These are phyloP conservation scores for Callocephalon fimbriatum DNA, from an alignment of 2,113 vertebrate species.

Conservation along the genomic window DNA sequence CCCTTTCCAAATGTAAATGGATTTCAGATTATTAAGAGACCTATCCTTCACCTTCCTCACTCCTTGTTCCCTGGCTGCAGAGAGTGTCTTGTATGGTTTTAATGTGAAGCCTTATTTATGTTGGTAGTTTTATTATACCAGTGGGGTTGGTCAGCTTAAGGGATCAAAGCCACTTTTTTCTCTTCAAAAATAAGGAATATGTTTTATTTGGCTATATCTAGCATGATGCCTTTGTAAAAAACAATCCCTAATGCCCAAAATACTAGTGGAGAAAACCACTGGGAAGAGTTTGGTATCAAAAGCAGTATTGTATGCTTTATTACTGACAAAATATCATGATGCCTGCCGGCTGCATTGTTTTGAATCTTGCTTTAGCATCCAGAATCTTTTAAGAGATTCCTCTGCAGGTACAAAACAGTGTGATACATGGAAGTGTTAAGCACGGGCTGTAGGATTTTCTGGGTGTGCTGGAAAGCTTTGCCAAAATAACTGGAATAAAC, in stretches of 20 bases:
- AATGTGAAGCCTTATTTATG: neutral
- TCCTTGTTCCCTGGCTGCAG: neutral
- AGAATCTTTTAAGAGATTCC: neutral
- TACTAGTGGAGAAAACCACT: neutral
- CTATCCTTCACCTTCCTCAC: neutral
- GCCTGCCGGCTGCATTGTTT: neutral
- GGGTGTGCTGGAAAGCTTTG: neutral
- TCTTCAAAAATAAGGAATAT: neutral
- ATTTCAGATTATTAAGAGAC: neutral
- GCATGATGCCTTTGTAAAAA: neutral
- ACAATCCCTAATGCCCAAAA: neutral
- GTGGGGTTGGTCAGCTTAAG: neutral
- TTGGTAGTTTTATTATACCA: neutral
- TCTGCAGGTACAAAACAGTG: neutral
- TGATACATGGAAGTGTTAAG: neutral
- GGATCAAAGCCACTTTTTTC: constrained; percentile 23
- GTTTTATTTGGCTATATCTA: neutral
- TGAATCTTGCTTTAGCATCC: neutral
- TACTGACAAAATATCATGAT: neutral
- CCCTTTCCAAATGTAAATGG: constrained; percentile 4
- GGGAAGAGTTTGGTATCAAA: neutral
- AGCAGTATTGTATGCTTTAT: neutral
- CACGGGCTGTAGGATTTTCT: neutral
- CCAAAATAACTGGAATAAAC: neutral
- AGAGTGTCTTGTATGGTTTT: neutral